phyloP scores from a whole-genome alignment of 1,140 invertebrate species.

The Lutraria rhynchaena region DNA sequence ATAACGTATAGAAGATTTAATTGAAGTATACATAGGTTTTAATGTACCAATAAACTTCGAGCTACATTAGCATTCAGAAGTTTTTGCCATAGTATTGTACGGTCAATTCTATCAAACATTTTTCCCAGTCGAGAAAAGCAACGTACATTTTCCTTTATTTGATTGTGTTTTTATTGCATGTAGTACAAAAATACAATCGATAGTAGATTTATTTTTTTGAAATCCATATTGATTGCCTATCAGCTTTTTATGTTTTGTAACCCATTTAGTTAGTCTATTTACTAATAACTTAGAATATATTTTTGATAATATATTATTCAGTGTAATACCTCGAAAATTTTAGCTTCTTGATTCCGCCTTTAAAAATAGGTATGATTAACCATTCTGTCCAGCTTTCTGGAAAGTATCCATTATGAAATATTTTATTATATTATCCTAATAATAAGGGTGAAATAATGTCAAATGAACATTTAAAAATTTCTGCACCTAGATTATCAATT shows the following conservation, averaged over 20 bases:
- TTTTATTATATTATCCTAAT: conserved; percentile 12
- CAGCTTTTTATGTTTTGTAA: conserved; percentile 11
- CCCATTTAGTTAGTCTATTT: conserved; percentile 19
- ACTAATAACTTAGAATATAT: conserved; percentile 28
- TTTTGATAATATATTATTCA: conserved; percentile 15
- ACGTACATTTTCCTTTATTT: background rate
- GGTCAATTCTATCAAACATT: too few species aligned
- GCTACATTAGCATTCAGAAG: too few species aligned
- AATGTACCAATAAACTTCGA: too few species aligned
- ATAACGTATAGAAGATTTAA: too few species aligned
- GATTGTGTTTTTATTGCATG: conserved; percentile 20
- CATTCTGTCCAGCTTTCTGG: conserved; percentile 3
- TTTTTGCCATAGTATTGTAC: too few species aligned
- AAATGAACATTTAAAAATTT: conserved; percentile 28
- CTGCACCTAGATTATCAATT: conserved; percentile 6
- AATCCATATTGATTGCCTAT: conserved; percentile 3
- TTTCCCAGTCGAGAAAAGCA: too few species aligned
- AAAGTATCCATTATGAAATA: conserved; percentile 1
- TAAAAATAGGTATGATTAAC: conserved; percentile 24
- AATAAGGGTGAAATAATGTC: conserved; percentile 9
- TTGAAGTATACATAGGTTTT: too few species aligned
- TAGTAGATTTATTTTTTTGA: conserved; percentile 18
- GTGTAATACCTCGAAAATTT: conserved; percentile 13
- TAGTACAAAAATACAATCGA: conserved; percentile 39
- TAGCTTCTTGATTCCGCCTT: conserved; percentile 12